Base-by-base conservation (phyloP, 2,113 vertebrate species). In the Ovibos moschatus region DNA sequence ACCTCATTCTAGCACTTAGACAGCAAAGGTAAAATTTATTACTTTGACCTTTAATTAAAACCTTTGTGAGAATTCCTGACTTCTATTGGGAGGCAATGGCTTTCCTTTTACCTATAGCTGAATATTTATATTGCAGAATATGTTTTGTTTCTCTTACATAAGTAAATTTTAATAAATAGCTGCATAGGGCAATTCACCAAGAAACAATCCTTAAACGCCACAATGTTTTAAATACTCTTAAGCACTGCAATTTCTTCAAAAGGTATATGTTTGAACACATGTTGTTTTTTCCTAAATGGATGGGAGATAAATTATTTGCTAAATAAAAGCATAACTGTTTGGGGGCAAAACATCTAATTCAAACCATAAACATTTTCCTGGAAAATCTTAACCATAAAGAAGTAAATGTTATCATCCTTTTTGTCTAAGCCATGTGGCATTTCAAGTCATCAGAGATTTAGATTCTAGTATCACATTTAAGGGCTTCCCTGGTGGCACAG, bases 81-180 rank as follows among this genome's bases (percentile, higher is more conserved):
- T 97, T 14, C 76, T 82, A 14, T 33, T 74, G 4, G 60, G 91
- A 89, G 90, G 64, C 55, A 51, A 23, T 88, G 43, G 23, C 43
- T 74, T 86, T 19, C 25, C 45, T 93, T 96, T 96, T 47, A 76
- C 3, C 5, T 58, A 50, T 1, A 40, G 14, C 28, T 93, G 3
- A 88, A 88, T 81, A 74, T 64, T 64, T 95, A 23, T 67, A 17
- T 45, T 93, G 85, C 81, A 91, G 28, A 98, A 95, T 55, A 82
- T 57, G 13, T 58, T 36, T 93, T 94, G 91, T 91, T 85, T 94
- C 40, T 91, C 74, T 95, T 85, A 96, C 0, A 58, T 95, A 91
- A 78, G 8, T 83, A 85, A 95, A 95, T 91, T 97, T 97, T 89
- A 98, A 93, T 95, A 96, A 97, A 82, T 57, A 85, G 33, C 57